Evolutionary conservation across 1,140 invertebrate genomes (phyloP).

Genomic region (Procambarus clarkii): DNA sequence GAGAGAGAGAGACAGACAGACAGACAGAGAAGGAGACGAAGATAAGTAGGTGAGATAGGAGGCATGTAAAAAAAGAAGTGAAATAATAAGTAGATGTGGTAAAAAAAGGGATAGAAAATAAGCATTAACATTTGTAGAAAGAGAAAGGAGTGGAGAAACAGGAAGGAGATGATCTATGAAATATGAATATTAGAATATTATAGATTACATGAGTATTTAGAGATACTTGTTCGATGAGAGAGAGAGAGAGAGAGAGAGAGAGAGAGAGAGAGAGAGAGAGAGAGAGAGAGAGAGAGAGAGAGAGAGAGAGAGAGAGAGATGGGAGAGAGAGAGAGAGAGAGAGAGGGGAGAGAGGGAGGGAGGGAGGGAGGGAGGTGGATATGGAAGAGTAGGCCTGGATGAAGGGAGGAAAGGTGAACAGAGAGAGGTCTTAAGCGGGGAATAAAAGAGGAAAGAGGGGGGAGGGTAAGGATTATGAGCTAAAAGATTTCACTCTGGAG

Average conservation of each 20-base stretch:
- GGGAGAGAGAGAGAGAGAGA: neutral
- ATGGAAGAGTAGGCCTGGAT: neutral
- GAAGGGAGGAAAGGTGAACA: neutral
- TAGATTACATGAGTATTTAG: too few species aligned
- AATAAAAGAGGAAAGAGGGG: neutral
- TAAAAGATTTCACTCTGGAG: too few species aligned
- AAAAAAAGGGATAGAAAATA: too few species aligned
- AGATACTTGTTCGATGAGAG: too few species aligned
- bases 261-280: neutral
- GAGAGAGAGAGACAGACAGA: constrained; percentile 4
- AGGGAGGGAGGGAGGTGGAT: neutral
- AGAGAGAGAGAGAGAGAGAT: neutral
- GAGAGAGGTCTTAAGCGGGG: neutral
- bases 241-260: too few species aligned
- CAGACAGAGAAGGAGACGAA: neutral
- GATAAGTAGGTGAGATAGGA: too few species aligned
- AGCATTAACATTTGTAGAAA: too few species aligned
- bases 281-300: neutral
- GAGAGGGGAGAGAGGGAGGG: neutral
- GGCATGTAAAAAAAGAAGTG: too few species aligned
- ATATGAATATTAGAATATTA: too few species aligned
- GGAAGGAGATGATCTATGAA: too few species aligned
- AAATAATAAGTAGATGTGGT: too few species aligned
- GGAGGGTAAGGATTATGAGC: too few species aligned
- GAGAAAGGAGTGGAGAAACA: neutral